Evolutionary conservation across 2,797 vertebrate genomes (phyloP).

Genomic region (Sebastes dallii): DNA sequence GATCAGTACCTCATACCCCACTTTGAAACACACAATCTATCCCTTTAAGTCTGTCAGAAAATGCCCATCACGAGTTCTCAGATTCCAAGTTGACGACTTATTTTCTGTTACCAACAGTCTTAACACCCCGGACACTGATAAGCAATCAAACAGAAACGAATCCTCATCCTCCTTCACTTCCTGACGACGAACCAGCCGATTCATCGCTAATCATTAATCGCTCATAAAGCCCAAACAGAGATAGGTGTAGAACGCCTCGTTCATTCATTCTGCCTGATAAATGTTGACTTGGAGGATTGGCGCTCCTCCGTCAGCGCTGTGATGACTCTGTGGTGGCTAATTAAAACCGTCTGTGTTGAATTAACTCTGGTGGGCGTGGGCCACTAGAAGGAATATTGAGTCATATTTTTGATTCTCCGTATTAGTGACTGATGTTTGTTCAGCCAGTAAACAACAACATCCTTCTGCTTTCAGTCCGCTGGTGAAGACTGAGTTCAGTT

Average conservation of each 20-base stretch:
- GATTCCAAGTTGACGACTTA: neutral
- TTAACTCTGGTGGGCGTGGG: slow-evolving; percentile 18
- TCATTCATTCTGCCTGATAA: neutral
- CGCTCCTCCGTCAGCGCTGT: neutral
- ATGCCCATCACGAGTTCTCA: too few species aligned
- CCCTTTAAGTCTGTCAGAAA: too few species aligned
- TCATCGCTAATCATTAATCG: neutral
- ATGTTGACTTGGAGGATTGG: neutral
- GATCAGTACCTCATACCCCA: too few species aligned
- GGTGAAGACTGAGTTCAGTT: neutral
- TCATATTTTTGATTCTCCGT: neutral
- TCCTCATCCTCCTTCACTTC: neutral
- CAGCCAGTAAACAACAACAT: slow-evolving; percentile 23
- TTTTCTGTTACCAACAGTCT: neutral
- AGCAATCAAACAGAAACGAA: neutral
- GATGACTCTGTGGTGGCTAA: neutral
- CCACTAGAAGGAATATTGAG: neutral
- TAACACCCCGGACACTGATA: neutral
- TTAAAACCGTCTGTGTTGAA: slow-evolving; percentile 17
- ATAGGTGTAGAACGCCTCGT: neutral
- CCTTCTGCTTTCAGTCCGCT: neutral
- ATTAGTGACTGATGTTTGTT: neutral
- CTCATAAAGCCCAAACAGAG: neutral
- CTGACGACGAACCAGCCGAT: neutral
- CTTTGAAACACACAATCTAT: too few species aligned